These are phyloP conservation scores for Gonatopus flavifemur DNA, from an alignment of 1,140 invertebrate genomes.

Conservation along the genomic window DNA sequence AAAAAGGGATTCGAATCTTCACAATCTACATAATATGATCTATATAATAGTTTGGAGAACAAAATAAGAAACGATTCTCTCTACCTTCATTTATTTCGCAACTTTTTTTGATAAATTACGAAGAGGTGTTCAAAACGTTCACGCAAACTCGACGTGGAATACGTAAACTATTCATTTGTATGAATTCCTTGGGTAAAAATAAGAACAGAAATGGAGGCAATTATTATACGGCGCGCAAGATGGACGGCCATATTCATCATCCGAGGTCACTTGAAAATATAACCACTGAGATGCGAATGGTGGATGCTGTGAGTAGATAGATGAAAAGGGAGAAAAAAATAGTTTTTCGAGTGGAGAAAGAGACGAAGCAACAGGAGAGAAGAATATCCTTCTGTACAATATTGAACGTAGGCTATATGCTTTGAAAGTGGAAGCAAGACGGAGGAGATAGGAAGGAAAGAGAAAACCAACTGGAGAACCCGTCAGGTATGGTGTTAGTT, in stretches of 20 bases:
- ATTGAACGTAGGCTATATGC: too few relatives aligned
- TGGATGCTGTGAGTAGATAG: background rate
- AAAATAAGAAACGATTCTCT: too few relatives aligned
- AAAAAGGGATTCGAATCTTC: too few relatives aligned
- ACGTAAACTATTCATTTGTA: conserved; percentile 5
- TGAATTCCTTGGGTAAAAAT: conserved; percentile 41
- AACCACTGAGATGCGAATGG: conserved; percentile 27
- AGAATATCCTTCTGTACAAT: too few relatives aligned
- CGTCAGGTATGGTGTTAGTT: conserved; percentile 1
- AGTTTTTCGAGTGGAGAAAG: conserved; percentile 27
- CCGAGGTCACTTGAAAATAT: conserved; percentile 50
- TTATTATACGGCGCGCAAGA: conserved; percentile 29
- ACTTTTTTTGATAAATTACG: too few relatives aligned
- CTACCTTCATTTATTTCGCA: too few relatives aligned
- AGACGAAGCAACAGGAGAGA: conserved; percentile 24
- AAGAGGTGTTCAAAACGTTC: too few relatives aligned
- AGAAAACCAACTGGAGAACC: conserved; percentile 12
- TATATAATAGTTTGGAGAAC: too few relatives aligned
- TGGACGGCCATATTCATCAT: conserved; percentile 37
- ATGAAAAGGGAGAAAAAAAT: conserved; percentile 25
- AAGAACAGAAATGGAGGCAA: conserved; percentile 43
- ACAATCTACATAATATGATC: too few relatives aligned
- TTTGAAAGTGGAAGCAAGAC: background rate
- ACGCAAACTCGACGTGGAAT: background rate
- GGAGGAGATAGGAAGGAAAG: conserved; percentile 8